Evolutionary conservation across 35 echinoderm and acorn worm genomes (phyloP).

Genomic region (Apostichopus parvimensis): DNA sequence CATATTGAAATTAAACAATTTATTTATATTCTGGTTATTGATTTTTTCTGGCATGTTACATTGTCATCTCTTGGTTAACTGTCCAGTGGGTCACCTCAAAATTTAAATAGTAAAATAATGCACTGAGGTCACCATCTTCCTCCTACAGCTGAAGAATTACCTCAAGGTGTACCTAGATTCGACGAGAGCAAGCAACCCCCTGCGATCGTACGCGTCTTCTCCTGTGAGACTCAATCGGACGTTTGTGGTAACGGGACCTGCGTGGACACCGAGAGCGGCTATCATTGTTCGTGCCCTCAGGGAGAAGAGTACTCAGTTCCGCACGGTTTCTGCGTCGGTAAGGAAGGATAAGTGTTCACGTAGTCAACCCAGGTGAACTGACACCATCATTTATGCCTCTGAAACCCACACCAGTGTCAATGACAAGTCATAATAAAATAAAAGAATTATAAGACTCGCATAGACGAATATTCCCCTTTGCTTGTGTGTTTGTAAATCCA

Average conservation of each 20-base stretch:
- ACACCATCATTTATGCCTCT: neutral
- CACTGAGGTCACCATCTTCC: too few species aligned
- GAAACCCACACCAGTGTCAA: neutral
- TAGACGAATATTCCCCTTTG: too few species aligned
- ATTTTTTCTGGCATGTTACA: too few species aligned
- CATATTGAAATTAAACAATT: too few species aligned
- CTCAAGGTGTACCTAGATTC: neutral
- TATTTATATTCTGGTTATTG: too few species aligned
- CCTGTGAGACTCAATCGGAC: neutral
- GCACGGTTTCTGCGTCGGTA: slow-evolving; percentile 61
- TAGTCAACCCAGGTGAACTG: neutral
- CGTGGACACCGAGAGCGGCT: slow-evolving; percentile 50
- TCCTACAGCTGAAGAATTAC: neutral
- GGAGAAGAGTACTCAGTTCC: slow-evolving; percentile 63
- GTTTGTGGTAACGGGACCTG: slow-evolving; percentile 88
- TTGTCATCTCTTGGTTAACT: too few species aligned
- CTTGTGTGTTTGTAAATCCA: too few species aligned
- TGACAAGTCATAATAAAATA: too few species aligned
- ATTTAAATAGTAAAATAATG: too few species aligned
- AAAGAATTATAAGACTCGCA: too few species aligned
- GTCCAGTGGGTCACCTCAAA: too few species aligned
- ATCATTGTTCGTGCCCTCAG: slow-evolving; percentile 68
- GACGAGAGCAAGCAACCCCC: neutral
- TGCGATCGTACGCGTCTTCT: neutral
- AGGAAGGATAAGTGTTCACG: neutral